These are phyloP conservation scores for Catajapyx aquilonaris DNA, from an alignment of 1,140 invertebrate genomes.

Conservation along the genomic window DNA sequence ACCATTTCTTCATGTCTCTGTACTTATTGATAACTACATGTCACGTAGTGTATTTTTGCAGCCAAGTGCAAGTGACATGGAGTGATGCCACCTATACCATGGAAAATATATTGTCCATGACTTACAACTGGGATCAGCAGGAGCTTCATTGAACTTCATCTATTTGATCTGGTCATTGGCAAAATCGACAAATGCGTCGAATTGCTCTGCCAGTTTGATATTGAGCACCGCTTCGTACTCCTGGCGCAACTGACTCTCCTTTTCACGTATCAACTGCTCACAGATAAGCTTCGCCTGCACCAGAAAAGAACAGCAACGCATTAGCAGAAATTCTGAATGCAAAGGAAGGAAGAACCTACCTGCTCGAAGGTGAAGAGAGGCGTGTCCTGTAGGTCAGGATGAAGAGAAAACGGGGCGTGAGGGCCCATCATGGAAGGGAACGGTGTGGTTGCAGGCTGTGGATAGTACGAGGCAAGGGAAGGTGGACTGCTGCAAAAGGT, in stretches of 20 bases:
- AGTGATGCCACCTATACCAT: too few relatives aligned
- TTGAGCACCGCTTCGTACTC: conserved; percentile 83
- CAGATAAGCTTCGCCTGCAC: conserved; percentile 80
- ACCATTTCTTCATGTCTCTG: too few relatives aligned
- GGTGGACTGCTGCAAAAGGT: too few relatives aligned
- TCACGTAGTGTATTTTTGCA: too few relatives aligned
- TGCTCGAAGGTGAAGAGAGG: conserved; percentile 87
- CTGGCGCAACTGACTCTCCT: conserved; percentile 71
- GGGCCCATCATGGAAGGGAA: too few relatives aligned
- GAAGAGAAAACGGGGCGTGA: too few relatives aligned
- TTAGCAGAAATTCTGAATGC: too few relatives aligned
- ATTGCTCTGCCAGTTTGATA: conserved; percentile 84
- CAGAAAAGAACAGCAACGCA: too few relatives aligned
- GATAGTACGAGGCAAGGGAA: too few relatives aligned
- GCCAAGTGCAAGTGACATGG: too few relatives aligned
- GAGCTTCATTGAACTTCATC: conserved; percentile 51
- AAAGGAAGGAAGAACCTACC: conserved; percentile 26
- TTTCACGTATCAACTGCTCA: conserved; percentile 81
- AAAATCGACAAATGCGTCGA: conserved; percentile 93
- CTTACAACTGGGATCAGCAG: conserved; percentile 43
- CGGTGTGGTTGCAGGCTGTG: conserved; percentile 10
- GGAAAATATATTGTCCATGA: too few relatives aligned
- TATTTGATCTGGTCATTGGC: conserved; percentile 93
- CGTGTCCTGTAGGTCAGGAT: conserved; percentile 36
- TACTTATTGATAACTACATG: too few relatives aligned